phyloP scores from a whole-genome alignment of 2,113 vertebrate genomes.

The Parus major region DNA sequence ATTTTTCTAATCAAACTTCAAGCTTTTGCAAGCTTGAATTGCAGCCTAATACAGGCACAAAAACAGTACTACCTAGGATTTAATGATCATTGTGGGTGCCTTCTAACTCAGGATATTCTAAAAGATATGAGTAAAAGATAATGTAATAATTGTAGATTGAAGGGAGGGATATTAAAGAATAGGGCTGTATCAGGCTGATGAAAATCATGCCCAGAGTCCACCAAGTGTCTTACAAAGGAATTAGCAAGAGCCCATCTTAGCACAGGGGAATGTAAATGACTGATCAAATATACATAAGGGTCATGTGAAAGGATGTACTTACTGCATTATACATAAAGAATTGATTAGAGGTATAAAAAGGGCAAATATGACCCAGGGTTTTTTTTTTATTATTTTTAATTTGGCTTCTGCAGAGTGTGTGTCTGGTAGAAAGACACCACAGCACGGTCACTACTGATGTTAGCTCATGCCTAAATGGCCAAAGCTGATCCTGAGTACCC shows the following conservation, averaged over 20 bases:
- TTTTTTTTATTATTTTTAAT: background rate
- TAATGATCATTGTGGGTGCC: background rate
- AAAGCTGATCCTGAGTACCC: background rate
- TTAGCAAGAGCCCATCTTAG: background rate
- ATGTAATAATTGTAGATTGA: background rate
- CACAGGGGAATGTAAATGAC: background rate
- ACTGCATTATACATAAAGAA: background rate
- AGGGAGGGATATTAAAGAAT: background rate
- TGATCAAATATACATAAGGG: background rate
- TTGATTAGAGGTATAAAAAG: background rate
- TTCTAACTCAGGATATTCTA: background rate
- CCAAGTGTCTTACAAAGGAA: background rate
- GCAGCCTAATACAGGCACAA: background rate
- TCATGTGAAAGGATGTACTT: background rate
- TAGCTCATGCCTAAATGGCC: background rate
- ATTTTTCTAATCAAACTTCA: background rate
- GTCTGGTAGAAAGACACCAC: background rate
- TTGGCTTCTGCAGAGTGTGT: background rate
- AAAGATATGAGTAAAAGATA: background rate
- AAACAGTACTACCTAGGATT: background rate
- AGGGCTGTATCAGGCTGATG: background rate
- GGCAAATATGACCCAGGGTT: background rate
- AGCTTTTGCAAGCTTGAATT: background rate
- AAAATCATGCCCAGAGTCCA: background rate
- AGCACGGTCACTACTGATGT: background rate